Percentiles rank a stretch among this genome's conserved stretches.
These are phyloP conservation scores for Oophaga pumilio DNA, from an alignment of 2,113 vertebrate genomes.

Conservation along the genomic window DNA sequence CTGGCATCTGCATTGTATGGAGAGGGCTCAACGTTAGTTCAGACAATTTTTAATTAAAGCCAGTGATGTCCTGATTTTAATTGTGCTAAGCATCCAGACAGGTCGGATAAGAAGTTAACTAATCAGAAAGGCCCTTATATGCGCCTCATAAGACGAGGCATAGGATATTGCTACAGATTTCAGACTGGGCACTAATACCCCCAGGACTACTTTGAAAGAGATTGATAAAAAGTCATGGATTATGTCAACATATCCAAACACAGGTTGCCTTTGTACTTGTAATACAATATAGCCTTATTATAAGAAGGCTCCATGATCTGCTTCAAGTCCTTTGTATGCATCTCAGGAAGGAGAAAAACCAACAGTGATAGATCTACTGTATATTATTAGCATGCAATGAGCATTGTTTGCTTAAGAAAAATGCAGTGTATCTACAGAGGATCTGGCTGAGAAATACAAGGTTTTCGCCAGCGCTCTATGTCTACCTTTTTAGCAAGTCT, in stretches of 20 bases:
- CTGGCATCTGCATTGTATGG: too few species aligned
- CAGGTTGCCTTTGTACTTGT: background rate
- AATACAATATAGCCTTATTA: background rate
- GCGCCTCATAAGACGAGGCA: too few species aligned
- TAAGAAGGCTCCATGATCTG: background rate
- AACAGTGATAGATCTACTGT: background rate
- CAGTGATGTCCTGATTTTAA: too few species aligned
- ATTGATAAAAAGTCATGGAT: background rate
- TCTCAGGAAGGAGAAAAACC: background rate
- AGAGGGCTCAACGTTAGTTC: too few species aligned
- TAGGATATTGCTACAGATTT: background rate
- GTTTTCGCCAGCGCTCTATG: background rate
- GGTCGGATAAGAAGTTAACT: too few species aligned
- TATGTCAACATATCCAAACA: background rate
- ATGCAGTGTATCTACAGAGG: background rate
- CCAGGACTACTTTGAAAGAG: background rate
- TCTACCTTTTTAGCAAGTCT: constrained; percentile 15
- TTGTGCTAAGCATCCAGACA: too few species aligned
- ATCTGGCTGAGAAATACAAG: background rate
- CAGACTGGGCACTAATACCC: background rate
- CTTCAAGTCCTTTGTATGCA: background rate
- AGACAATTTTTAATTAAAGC: too few species aligned
- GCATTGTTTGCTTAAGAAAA: background rate
- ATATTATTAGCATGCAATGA: background rate
- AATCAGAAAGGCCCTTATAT: too few species aligned